These are phyloP conservation scores for Mobula hypostoma DNA, from an alignment of 2,113 vertebrate species.

Conservation along the genomic window DNA sequence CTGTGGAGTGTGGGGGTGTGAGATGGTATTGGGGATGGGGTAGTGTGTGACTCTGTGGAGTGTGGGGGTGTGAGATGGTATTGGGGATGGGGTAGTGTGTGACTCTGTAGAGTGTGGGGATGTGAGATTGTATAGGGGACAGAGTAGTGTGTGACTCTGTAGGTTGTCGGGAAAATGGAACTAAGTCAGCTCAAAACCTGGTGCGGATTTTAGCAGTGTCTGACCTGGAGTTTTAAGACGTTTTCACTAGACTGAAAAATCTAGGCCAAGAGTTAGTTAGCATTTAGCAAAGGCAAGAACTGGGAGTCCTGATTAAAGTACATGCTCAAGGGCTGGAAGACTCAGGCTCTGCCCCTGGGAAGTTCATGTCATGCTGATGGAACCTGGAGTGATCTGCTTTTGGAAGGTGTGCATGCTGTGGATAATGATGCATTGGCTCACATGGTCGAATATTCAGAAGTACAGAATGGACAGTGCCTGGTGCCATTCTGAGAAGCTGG, in stretches of 20 bases:
- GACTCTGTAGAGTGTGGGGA: no score
- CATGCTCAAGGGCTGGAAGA: not conserved
- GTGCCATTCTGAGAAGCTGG: no score
- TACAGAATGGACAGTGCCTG: no score
- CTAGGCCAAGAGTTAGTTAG: not conserved
- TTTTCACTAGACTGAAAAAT: not conserved
- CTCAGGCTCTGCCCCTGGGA: not conserved
- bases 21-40: no score
- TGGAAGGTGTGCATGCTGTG: not conserved
- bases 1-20: no score
- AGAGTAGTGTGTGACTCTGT: no score
- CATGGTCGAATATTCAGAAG: no score
- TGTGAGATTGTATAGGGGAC: no score
- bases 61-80: no score
- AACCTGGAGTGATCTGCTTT: not conserved
- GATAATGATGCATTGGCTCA: no score
- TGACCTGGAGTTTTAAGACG: not conserved
- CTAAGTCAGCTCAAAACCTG: not conserved
- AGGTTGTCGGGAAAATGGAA: not conserved
- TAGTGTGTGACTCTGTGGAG: no score
- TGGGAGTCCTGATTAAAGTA: not conserved
- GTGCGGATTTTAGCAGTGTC: not conserved
- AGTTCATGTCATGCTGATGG: not conserved
- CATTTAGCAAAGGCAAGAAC: not conserved
- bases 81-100: no score